A percentile compares a stretch with the other conserved stretches of the same genome.
These are phyloP conservation scores for Rhabdomys pumilio DNA, from an alignment of 2,797 vertebrate genomes.

Conservation along the genomic window DNA sequence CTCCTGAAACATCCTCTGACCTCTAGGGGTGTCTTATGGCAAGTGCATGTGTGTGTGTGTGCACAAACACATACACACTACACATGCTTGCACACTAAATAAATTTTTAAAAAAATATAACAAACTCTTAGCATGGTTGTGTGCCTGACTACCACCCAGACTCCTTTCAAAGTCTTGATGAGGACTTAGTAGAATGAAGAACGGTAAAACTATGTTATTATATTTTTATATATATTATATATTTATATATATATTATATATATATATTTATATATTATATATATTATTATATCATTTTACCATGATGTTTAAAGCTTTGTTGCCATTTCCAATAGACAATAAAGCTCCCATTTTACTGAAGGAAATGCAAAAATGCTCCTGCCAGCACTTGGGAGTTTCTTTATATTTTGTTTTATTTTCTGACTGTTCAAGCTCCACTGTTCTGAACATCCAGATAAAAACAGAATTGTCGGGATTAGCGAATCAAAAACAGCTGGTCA, in stretches of 20 bases:
- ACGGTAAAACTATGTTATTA: constrained; percentile 55
- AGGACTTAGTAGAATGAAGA: constrained; percentile 45
- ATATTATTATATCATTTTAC: too few relatives aligned
- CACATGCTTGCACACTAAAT: neutral
- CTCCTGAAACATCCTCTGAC: neutral
- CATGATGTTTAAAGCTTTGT: constrained; percentile 60
- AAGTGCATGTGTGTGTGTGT: neutral
- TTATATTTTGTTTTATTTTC: constrained; percentile 62
- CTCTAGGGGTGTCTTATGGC: neutral
- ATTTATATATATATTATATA: too few relatives aligned
- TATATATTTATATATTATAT: too few relatives aligned
- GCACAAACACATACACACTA: neutral
- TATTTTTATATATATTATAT: too few relatives aligned
- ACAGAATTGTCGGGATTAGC: neutral
- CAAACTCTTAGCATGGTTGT: constrained; percentile 53
- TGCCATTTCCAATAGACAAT: constrained; percentile 57
- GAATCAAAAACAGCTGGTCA: constrained; percentile 43
- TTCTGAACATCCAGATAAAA: constrained; percentile 34
- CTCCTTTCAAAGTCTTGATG: constrained; percentile 35
- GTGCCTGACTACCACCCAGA: constrained; percentile 28
- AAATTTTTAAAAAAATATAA: neutral
- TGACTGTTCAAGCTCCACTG: constrained; percentile 17
- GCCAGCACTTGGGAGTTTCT: neutral
- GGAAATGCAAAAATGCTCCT: constrained; percentile 23
- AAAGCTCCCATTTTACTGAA: constrained; percentile 46